Evolutionary conservation across 2,888 invertebrate species (phyloP).

Genomic region (Eupithecia dodoneata): DNA sequence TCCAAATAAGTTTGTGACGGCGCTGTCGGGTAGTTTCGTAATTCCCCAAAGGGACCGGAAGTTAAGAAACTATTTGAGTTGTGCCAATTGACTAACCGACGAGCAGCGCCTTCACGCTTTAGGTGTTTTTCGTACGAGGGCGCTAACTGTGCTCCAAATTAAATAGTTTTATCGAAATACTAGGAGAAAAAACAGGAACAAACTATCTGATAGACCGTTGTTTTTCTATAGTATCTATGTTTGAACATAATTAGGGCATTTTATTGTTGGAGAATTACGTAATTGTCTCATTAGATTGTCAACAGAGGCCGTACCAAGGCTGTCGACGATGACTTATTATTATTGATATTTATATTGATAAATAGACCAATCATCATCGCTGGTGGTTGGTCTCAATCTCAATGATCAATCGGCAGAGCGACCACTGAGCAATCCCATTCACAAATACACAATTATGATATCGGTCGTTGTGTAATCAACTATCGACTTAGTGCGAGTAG

Average conservation of each 20-base stretch:
- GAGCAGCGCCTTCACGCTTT: background rate
- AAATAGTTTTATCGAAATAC: background rate
- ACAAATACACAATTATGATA: background rate
- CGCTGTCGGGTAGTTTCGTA: background rate
- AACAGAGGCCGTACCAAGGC: background rate
- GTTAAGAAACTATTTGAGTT: slow-evolving; percentile 2
- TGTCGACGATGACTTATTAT: background rate
- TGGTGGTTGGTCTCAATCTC: background rate
- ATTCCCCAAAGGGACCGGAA: slow-evolving; percentile 1
- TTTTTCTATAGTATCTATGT: background rate
- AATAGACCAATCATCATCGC: background rate
- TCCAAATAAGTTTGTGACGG: background rate
- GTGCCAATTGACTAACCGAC: background rate
- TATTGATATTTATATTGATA: background rate
- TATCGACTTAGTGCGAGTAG: background rate
- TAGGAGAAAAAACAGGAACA: background rate
- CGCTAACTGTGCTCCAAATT: background rate
- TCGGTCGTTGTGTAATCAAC: background rate
- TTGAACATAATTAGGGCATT: background rate
- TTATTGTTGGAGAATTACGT: background rate
- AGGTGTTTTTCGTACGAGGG: background rate
- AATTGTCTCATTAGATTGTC: background rate
- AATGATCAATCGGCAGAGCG: background rate
- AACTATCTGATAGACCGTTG: background rate
- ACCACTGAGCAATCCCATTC: background rate